Base-by-base conservation (phyloP, 2,797 vertebrate species). In the Manis javanica region DNA sequence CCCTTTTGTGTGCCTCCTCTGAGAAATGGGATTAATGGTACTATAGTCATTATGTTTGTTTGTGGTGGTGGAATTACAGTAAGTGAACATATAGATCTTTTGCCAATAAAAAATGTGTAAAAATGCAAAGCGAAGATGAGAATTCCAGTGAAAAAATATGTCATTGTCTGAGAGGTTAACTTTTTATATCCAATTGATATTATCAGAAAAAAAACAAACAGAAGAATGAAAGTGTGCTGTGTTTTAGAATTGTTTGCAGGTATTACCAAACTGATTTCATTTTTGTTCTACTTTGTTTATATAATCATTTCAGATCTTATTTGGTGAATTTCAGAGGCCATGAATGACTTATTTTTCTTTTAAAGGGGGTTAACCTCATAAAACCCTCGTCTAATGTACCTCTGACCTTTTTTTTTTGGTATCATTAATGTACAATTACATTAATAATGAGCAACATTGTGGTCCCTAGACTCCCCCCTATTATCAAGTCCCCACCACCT, bases 71-170 rank as follows among this genome's bases (percentile, higher is more conserved):
- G 26, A 57, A 64, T 91, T 93, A 88, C 23, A 91, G 16, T 91
- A 90, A 83, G 74, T 90, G 39, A 92, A 77, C 29, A 39, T 85
- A 37, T 9, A 75, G 7, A 46, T 86, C 2, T 96, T 93, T 84
- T 95, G 59, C 66, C 79, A 96, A 18, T 92, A 88, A 94, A 90
- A 85, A 74, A 81, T 95, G 26, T 85, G 77, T 10, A 85, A 77
- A 84, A 90, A 88, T 85, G 39, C 42, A 85, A 87, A 86, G 51
- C 82, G 78, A 93, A 88, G 91, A 61, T 83, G 74, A 96, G 23
- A 51, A 83, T 95, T 90, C 29, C 63, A 92, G 21, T 87, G 42
- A 29, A 92, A 79, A 93, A 86, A 39, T 63, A n/a, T 51, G 64
- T 71, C 7, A 72, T 75, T 88, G 10, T 95, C 79, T 90, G 34